These are phyloP conservation scores for Xanthorhoe designata DNA, from an alignment of 2,888 invertebrate genomes.

Conservation along the genomic window DNA sequence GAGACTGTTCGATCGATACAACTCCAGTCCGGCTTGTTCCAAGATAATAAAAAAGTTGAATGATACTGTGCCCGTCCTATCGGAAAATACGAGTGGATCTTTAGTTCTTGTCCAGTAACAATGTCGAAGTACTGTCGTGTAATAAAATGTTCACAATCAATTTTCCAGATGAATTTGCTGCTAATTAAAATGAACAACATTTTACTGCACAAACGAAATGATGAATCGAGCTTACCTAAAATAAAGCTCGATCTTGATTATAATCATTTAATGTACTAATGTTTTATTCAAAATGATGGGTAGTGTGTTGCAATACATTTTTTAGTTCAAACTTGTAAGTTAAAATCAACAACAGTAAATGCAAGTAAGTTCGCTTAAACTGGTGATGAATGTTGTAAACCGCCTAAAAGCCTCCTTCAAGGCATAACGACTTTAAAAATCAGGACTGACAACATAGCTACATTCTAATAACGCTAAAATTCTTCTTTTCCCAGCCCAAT, in stretches of 20 bases:
- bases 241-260: not conserved
- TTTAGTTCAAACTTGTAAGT: too few relatives aligned
- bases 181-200: not conserved
- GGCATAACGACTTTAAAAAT: too few relatives aligned
- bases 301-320: too few relatives aligned
- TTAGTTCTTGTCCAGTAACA: slow-evolving; percentile 77
- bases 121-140: slow-evolving; percentile 63
- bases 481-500: too few relatives aligned
- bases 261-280: too few relatives aligned
- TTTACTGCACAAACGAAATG: not conserved
- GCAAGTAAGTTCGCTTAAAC: too few relatives aligned
- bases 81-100: slow-evolving; percentile 79
- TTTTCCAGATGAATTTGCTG: not conserved
- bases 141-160: slow-evolving; percentile 11
- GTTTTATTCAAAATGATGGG: too few relatives aligned
- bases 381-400: too few relatives aligned
- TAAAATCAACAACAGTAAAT: too few relatives aligned
- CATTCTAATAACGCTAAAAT: too few relatives aligned
- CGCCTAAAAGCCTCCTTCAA: too few relatives aligned
- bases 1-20: slow-evolving; percentile 41
- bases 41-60: slow-evolving; percentile 83
- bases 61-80: slow-evolving; percentile 78
- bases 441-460: too few relatives aligned
- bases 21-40: slow-evolving; percentile 65
- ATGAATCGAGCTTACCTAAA: not conserved